phyloP scores from a whole-genome alignment of 1,140 invertebrate species.

The Nomia melanderi region DNA sequence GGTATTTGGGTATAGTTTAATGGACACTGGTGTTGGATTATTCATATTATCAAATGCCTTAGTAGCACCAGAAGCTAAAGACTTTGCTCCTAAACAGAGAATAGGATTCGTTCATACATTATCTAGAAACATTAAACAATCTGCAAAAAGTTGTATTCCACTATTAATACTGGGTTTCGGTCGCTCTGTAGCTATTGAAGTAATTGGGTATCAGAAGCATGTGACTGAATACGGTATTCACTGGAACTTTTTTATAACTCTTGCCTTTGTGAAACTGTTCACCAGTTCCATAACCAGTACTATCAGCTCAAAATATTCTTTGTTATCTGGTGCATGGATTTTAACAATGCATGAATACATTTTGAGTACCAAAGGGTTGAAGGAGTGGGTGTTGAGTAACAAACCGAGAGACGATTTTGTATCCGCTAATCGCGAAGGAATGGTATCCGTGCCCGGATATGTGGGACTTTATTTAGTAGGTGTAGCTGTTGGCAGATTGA shows the following conservation, averaged over 20 bases:
- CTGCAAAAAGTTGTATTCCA: slow-evolving; percentile 78
- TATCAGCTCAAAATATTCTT: slow-evolving; percentile 76
- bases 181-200: slow-evolving; percentile 85
- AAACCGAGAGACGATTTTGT: slow-evolving; percentile 84
- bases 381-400: slow-evolving; percentile 87
- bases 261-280: slow-evolving; percentile 91
- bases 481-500: slow-evolving; percentile 85
- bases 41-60: slow-evolving; percentile 94
- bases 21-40: slow-evolving; percentile 96
- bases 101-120: slow-evolving; percentile 61
- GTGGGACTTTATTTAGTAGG: slow-evolving; percentile 90
- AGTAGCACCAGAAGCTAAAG: slow-evolving; percentile 84
- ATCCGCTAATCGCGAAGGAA: slow-evolving; percentile 93
- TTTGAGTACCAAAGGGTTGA: slow-evolving; percentile 83
- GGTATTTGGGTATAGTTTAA: slow-evolving; percentile 92
- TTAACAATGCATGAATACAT: slow-evolving; percentile 86
- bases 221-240: slow-evolving; percentile 96
- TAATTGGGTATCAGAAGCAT: slow-evolving; percentile 91
- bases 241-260: slow-evolving; percentile 98
- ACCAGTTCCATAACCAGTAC: slow-evolving; percentile 83
- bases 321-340: slow-evolving; percentile 81
- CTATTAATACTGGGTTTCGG: slow-evolving; percentile 87
- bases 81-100: slow-evolving; percentile 73
- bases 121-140: slow-evolving; percentile 68
- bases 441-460: slow-evolving; percentile 92